phyloP scores from a whole-genome alignment of 1,140 invertebrate species.

The Drosophila serrata region DNA sequence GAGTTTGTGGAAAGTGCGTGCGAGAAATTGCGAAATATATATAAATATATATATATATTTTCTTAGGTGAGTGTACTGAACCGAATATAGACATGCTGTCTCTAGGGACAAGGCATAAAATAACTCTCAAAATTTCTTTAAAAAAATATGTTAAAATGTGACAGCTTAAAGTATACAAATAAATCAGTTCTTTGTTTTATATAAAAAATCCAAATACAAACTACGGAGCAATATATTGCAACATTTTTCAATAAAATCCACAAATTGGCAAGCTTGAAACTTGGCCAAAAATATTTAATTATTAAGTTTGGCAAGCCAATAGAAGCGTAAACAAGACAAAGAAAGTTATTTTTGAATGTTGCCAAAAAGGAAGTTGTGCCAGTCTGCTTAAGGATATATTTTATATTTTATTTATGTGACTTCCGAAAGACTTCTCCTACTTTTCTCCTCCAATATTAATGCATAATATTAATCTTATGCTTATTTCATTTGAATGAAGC shows the following conservation, averaged over 20 bases:
- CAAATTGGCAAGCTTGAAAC: not conserved
- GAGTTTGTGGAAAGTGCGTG: slow-evolving; percentile 37
- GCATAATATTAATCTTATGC: slow-evolving; percentile 74
- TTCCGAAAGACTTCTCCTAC: not conserved
- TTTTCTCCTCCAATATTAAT: slow-evolving; percentile 52
- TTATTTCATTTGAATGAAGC: slow-evolving; percentile 71
- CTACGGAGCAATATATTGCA: not conserved
- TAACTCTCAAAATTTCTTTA: not conserved
- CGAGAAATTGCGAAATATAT: slow-evolving; percentile 53
- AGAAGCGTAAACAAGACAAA: not conserved
- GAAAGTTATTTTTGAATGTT: not conserved
- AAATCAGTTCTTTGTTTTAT: not conserved
- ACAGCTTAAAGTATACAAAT: not conserved
- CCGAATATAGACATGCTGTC: slow-evolving; percentile 17
- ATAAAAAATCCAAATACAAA: not conserved
- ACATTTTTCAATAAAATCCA: slow-evolving; percentile 2
- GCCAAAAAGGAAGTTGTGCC: slow-evolving; percentile 8
- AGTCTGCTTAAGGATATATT: not conserved
- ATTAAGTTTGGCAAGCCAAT: not conserved
- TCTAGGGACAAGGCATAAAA: not conserved
- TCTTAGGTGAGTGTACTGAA: slow-evolving; percentile 15
- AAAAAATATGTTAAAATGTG: not conserved
- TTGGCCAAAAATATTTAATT: slow-evolving; percentile 18
- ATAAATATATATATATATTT: slow-evolving; percentile 2
- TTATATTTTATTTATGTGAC: slow-evolving; percentile 6